Evolutionary conservation across 2,888 invertebrate genomes (phyloP).

Genomic region (Chymomyza amoena): DNA sequence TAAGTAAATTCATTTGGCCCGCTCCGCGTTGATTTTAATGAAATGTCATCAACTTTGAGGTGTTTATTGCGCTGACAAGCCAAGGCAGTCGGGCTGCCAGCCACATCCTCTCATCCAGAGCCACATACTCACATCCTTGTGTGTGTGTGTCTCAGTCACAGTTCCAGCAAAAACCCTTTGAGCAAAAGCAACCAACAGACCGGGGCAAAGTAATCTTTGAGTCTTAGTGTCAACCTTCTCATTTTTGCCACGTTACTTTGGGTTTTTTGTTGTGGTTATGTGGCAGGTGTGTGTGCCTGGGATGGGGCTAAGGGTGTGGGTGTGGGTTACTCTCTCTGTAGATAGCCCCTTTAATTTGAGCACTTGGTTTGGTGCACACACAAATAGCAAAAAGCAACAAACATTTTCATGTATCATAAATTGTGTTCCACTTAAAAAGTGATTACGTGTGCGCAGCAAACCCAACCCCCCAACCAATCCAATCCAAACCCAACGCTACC

Average conservation of each 20-base stretch:
- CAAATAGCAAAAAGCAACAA: slow-evolving; percentile 25
- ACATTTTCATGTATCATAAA: slow-evolving; percentile 72
- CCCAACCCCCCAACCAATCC: neutral
- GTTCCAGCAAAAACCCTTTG: slow-evolving; percentile 52
- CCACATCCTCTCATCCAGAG: neutral
- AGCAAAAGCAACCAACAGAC: slow-evolving; percentile 31
- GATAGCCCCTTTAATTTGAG: neutral
- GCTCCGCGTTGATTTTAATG: slow-evolving; percentile 69
- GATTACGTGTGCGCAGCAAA: slow-evolving; percentile 67
- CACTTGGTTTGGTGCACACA: neutral
- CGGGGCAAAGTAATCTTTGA: slow-evolving; percentile 56
- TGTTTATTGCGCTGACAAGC: slow-evolving; percentile 72
- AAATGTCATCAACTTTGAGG: slow-evolving; percentile 76
- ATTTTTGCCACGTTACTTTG: slow-evolving; percentile 6
- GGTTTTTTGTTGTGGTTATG: slow-evolving; percentile 7
- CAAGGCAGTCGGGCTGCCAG: slow-evolving; percentile 12
- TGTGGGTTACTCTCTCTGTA: neutral
- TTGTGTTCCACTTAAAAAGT: slow-evolving; percentile 73
- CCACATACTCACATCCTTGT: neutral
- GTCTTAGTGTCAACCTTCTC: slow-evolving; percentile 48
- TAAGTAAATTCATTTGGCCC: slow-evolving; percentile 68
- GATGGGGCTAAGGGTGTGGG: neutral
- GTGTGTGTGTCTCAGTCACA: neutral
- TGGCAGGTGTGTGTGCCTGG: slow-evolving; percentile 25
- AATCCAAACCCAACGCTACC: neutral